Evolutionary conservation across 1,140 invertebrate genomes (phyloP).

Genomic region (Pectinophora gossypiella): DNA sequence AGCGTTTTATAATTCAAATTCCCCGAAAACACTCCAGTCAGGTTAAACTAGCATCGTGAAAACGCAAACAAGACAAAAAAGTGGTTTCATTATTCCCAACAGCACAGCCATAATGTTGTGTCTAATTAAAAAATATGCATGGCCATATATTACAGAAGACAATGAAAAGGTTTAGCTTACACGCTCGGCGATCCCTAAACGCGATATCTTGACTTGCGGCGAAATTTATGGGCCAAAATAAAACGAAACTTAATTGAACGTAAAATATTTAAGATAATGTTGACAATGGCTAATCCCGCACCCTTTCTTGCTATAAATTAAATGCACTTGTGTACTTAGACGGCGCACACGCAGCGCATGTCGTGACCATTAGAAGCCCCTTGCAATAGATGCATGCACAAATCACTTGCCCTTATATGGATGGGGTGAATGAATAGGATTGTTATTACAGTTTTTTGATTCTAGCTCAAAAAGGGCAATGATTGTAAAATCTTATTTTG

Average conservation of each 20-base stretch:
- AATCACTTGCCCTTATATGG: slow-evolving; percentile 55
- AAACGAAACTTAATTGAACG: slow-evolving; percentile 49
- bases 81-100: slow-evolving; percentile 4
- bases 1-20: too few species aligned
- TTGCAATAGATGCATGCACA: slow-evolving; percentile 42
- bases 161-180: slow-evolving; percentile 16
- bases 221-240: slow-evolving; percentile 50
- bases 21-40: too few species aligned
- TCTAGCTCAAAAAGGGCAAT: too few species aligned
- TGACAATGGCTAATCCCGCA: slow-evolving; percentile 55
- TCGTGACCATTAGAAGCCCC: slow-evolving; percentile 52
- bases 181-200: slow-evolving; percentile 11
- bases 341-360: slow-evolving; percentile 49
- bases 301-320: slow-evolving; percentile 68
- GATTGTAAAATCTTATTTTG: too few species aligned
- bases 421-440: too few species aligned
- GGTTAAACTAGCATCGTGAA: too few species aligned
- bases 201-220: slow-evolving; percentile 21
- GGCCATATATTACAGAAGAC: slow-evolving; percentile 12
- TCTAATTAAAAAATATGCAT: not conserved
- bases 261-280: slow-evolving; percentile 65
- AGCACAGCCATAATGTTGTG: not conserved
- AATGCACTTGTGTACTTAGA: slow-evolving; percentile 42
- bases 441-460: too few species aligned
- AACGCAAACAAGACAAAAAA: too few species aligned